phyloP scores from a whole-genome alignment of 2,113 vertebrate species.

The Phaethornis superciliosus region DNA sequence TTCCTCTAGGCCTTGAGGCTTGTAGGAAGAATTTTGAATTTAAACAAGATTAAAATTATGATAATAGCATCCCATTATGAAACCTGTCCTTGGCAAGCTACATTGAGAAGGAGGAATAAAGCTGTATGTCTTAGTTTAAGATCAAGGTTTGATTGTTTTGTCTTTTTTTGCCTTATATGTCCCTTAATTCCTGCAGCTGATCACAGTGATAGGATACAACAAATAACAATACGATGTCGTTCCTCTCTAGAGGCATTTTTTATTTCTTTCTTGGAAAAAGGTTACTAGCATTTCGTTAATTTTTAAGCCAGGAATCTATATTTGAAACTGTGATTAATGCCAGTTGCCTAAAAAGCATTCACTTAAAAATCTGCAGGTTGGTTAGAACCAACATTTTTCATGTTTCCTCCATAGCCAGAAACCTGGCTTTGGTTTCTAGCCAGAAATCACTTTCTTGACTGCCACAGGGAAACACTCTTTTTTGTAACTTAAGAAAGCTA shows the following conservation, averaged over 20 bases:
- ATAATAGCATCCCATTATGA: conserved; percentile 58
- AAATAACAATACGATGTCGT: neutral
- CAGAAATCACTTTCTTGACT: neutral
- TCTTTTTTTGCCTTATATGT: neutral
- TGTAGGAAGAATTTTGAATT: conserved; percentile 64
- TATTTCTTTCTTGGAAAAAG: neutral
- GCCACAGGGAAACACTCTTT: neutral
- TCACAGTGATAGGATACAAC: neutral
- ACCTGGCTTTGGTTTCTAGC: neutral
- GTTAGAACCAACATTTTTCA: neutral
- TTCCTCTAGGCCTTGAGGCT: conserved; percentile 52
- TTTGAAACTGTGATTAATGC: neutral
- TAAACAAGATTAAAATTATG: conserved; percentile 73
- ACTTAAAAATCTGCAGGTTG: neutral
- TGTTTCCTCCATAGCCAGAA: neutral
- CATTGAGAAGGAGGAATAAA: conserved; percentile 41
- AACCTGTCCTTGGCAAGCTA: conserved; percentile 46
- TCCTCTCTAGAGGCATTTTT: neutral
- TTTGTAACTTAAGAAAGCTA: neutral
- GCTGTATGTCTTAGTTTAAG: neutral
- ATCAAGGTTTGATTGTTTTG: neutral
- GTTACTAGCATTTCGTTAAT: neutral
- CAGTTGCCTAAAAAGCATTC: neutral
- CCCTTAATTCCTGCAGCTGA: neutral
- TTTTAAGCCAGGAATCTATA: neutral